Evolutionary conservation across 2,113 vertebrate species (phyloP), one percentile per base, ranked within the genome.

Genomic region (Gymnarchus niloticus): DNA sequence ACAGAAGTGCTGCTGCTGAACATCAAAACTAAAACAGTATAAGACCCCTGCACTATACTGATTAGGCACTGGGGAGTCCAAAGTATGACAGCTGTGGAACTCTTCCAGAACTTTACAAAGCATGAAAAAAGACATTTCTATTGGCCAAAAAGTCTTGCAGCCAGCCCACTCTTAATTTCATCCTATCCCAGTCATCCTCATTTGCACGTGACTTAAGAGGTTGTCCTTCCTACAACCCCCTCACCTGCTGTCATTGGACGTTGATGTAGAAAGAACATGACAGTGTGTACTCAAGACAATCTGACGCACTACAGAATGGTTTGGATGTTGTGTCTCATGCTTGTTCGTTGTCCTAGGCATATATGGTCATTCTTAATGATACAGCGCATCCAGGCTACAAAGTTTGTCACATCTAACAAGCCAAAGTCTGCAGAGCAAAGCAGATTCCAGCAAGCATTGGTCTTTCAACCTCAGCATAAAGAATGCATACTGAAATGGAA

Each of bases 41-140:
- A 46, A 12, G n/a, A 25, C 56, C 57, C 37, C 37, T 23, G 17
- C 69, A 56, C 46, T 52, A 25, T 41, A 37, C 23, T 37, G 61
- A 51, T 78, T 78, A 49, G 41, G 37, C 21, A 52, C 41, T 23
- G 56, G 84, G 80, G 83, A 33, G 25, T 4, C 33, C 83, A 48
- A n/a, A 85, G 44, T 51, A 52, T 51, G 33, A 46, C 46, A n/a
- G 69, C 84, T 87, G 56, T 86, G 76, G 81, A 88, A 65, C 57
- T 78, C 77, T 81, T 90, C 89, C 89, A 90, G 88, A 88, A 88
- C 88, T 83, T 88, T 84, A 33, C 56, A 78, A 84, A 77, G 49
- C 81, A 87, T 69, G 57, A 85, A 90, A 89, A 87, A 88, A 88
- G 86, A 87, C 61, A 90, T 89, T 89, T 83, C 57, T 44, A 37